A percentile compares a stretch with the other conserved stretches of the same genome.
phyloP scores from a whole-genome alignment of 2,888 invertebrate genomes.

The Scaptomyza polygonia region DNA sequence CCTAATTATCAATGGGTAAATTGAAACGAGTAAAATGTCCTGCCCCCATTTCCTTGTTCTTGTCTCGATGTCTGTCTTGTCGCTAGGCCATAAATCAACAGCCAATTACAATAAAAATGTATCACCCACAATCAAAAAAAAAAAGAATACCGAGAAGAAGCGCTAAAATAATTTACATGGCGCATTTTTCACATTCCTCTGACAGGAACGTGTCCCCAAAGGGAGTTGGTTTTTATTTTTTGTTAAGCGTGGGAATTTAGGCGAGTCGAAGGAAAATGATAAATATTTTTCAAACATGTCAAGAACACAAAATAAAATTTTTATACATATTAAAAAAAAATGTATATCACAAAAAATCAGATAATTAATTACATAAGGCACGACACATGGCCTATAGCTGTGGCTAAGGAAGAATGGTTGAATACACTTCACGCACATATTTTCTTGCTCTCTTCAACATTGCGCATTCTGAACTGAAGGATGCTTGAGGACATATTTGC shows the following conservation, averaged over 20 bases:
- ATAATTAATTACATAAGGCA: neutral
- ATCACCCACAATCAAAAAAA: conserved; percentile 79
- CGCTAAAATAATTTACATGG: conserved; percentile 75
- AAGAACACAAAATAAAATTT: conserved; percentile 3
- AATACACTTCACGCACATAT: neutral
- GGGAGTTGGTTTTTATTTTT: conserved; percentile 41
- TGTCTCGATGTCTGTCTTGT: conserved; percentile 1
- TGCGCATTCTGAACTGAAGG: conserved; percentile 31
- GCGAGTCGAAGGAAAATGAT: no score
- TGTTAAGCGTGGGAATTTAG: neutral
- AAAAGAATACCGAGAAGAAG: conserved; percentile 44
- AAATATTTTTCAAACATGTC: conserved; percentile 4
- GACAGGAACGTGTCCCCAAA: conserved; percentile 72
- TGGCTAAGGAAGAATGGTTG: neutral
- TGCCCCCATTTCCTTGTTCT: conserved; percentile 19
- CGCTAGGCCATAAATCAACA: conserved; percentile 71
- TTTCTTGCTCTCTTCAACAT: neutral
- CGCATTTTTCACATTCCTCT: conserved; percentile 76
- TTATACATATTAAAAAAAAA: neutral
- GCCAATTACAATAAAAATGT: conserved; percentile 80
- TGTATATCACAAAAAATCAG: neutral
- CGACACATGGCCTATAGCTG: neutral
- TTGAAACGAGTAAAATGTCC: conserved; percentile 49
- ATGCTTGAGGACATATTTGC: conserved; percentile 69
- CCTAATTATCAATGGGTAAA: conserved; percentile 58